A percentile compares a stretch with the other conserved stretches of the same genome.
These are phyloP conservation scores for Himalopsyche japonica DNA, from an alignment of 2,888 invertebrate genomes.

Conservation along the genomic window DNA sequence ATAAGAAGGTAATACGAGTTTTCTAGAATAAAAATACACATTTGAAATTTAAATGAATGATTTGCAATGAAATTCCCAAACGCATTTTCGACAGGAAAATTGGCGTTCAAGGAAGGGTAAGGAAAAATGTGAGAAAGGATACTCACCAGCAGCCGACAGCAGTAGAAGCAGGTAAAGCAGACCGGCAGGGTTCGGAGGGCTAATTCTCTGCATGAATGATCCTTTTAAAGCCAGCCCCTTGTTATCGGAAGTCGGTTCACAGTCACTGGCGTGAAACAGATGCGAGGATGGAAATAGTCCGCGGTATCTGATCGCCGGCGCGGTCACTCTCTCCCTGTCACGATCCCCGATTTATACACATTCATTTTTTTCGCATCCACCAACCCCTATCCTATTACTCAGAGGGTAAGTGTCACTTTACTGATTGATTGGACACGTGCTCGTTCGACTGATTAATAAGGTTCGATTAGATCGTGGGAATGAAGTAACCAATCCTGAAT, in stretches of 20 bases:
- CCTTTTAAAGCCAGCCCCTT: conserved; percentile 45
- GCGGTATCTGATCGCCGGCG: conserved; percentile 42
- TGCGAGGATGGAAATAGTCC: not conserved
- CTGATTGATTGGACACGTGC: conserved; percentile 25
- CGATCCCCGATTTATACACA: conserved; percentile 44
- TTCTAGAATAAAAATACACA: no score
- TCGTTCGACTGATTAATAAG: conserved; percentile 30
- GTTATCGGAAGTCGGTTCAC: conserved; percentile 44
- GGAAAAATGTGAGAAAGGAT: not conserved
- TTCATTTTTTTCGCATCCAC: conserved; percentile 12
- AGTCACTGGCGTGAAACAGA: conserved; percentile 48
- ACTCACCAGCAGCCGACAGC: conserved; percentile 6
- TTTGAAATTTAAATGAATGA: no score
- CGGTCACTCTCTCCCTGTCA: conserved; percentile 45
- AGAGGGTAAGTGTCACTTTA: conserved; percentile 16
- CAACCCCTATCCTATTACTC: not conserved
- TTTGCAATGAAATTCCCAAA: no score
- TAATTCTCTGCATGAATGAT: conserved; percentile 16
- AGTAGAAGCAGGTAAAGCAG: conserved; percentile 11
- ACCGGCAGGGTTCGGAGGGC: not conserved
- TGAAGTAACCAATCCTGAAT: not conserved
- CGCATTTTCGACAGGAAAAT: no score
- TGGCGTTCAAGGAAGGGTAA: not conserved
- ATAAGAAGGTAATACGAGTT: no score
- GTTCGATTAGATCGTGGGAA: conserved; percentile 14